These are phyloP conservation scores for Mesopsocus fuscifrons DNA, from an alignment of 2,888 invertebrate genomes.

Conservation along the genomic window DNA sequence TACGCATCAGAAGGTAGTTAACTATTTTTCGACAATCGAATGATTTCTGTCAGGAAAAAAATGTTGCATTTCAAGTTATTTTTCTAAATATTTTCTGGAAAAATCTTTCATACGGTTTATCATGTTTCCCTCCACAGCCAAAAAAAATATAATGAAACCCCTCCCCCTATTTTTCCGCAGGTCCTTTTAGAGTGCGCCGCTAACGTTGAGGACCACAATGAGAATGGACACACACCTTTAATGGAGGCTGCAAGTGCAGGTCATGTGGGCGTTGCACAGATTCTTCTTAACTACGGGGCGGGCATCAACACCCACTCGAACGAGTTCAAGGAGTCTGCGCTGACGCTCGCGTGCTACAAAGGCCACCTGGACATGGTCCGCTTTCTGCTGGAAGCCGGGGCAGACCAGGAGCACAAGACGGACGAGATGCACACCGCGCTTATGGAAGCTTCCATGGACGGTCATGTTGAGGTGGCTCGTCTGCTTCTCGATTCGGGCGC, in stretches of 20 bases:
- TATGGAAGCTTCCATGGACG: conserved; percentile 99
- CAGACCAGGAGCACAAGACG: conserved; percentile 92
- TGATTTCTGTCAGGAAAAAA: too few relatives aligned
- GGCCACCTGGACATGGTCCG: conserved; percentile 95
- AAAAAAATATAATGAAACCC: too few relatives aligned
- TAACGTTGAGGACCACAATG: conserved; percentile 96
- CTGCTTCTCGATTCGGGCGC: conserved; percentile 90
- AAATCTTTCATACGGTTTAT: too few relatives aligned
- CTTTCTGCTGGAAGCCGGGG: conserved; percentile 86
- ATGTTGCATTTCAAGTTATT: too few relatives aligned
- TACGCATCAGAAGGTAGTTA: too few relatives aligned
- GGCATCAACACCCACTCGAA: conserved; percentile 98
- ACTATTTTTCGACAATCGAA: too few relatives aligned
- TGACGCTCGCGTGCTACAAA: conserved; percentile 89
- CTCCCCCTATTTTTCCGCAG: too few relatives aligned
- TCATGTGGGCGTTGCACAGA: conserved; percentile 80
- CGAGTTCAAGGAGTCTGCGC: conserved; percentile 96
- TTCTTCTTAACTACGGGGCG: conserved; percentile 81
- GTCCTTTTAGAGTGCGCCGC: conserved; percentile 77
- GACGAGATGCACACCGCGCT: conserved; percentile 99
- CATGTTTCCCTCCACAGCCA: too few relatives aligned
- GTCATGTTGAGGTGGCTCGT: conserved; percentile 93
- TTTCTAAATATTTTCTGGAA: too few relatives aligned
- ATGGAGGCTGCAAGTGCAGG: conserved; percentile 98
- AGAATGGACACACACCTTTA: conserved; percentile 96